Evolutionary conservation across 1,140 invertebrate species (phyloP).

Genomic region (Pectinophora gossypiella): DNA sequence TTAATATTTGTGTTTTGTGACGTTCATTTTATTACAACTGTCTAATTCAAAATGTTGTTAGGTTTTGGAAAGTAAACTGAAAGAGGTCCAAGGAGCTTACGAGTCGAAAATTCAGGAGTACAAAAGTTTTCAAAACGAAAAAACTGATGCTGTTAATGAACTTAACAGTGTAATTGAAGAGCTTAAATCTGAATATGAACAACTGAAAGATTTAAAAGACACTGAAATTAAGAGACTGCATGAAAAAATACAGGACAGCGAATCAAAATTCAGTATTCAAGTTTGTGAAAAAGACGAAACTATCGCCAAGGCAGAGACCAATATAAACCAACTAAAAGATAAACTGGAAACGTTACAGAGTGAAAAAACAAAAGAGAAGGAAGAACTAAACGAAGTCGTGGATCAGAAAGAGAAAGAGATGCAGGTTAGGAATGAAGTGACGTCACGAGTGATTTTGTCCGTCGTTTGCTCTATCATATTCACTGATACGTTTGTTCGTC

Average conservation of each 20-base stretch:
- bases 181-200: slow-evolving; percentile 55
- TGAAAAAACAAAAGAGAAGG: slow-evolving; percentile 54
- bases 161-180: slow-evolving; percentile 56
- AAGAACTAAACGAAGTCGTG: slow-evolving; percentile 24
- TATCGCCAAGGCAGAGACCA: slow-evolving; percentile 44
- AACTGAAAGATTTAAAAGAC: slow-evolving; percentile 62
- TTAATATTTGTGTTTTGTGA: slow-evolving; percentile 15
- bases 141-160: slow-evolving; percentile 28
- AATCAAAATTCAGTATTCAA: slow-evolving; percentile 16
- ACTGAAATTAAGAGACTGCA: slow-evolving; percentile 28
- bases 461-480: too few species aligned
- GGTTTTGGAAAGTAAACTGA: slow-evolving; percentile 41
- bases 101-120: slow-evolving; percentile 27
- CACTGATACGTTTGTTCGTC: too few species aligned
- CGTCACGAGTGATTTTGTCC: background rate
- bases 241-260: slow-evolving; percentile 22
- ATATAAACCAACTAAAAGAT: slow-evolving; percentile 44
- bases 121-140: slow-evolving; percentile 29
- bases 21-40: slow-evolving; percentile 11
- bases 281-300: slow-evolving; percentile 31
- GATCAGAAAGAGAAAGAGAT: slow-evolving; percentile 39
- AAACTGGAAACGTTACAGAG: slow-evolving; percentile 46
- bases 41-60: slow-evolving; percentile 24
- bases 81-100: slow-evolving; percentile 28
- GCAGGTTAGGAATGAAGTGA: slow-evolving; percentile 38